These are phyloP conservation scores for Thalassarche chlororhynchos DNA, from an alignment of 2,113 vertebrate species.

Conservation along the genomic window DNA sequence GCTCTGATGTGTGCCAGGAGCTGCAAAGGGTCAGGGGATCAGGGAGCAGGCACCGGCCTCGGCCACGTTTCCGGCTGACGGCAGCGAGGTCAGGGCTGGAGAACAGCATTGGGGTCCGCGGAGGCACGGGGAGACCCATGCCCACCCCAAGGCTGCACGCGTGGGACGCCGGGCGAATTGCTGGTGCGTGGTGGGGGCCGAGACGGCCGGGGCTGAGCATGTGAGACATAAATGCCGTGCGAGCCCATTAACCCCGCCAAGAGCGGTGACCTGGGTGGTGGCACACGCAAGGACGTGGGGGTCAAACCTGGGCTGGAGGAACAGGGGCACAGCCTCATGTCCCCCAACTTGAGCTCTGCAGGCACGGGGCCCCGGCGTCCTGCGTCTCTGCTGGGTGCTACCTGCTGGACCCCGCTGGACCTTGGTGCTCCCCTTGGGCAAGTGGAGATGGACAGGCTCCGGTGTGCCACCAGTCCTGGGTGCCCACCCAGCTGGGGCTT, in stretches of 20 bases:
- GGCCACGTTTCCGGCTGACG: fast-evolving
- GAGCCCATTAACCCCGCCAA: fast-evolving
- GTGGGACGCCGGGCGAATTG: background rate
- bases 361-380: fast-evolving
- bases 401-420: background rate
- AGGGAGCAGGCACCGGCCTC: background rate
- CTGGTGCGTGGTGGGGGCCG: fast-evolving
- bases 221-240: fast-evolving
- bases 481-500: background rate
- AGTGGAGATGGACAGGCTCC: background rate
- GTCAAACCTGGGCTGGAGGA: background rate
- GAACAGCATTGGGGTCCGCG: fast-evolving
- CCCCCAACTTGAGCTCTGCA: background rate
- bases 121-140: fast-evolving
- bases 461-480: fast-evolving
- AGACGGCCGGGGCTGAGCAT: background rate
- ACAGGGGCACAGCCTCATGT: fast-evolving
- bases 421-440: background rate
- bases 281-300: background rate
- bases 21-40: fast-evolving
- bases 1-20: background rate
- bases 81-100: background rate
- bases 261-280: background rate
- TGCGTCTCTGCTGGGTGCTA: fast-evolving
- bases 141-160: background rate